These are phyloP conservation scores for Oenanthe melanoleuca DNA, from an alignment of 2,113 vertebrate genomes.

Conservation along the genomic window DNA sequence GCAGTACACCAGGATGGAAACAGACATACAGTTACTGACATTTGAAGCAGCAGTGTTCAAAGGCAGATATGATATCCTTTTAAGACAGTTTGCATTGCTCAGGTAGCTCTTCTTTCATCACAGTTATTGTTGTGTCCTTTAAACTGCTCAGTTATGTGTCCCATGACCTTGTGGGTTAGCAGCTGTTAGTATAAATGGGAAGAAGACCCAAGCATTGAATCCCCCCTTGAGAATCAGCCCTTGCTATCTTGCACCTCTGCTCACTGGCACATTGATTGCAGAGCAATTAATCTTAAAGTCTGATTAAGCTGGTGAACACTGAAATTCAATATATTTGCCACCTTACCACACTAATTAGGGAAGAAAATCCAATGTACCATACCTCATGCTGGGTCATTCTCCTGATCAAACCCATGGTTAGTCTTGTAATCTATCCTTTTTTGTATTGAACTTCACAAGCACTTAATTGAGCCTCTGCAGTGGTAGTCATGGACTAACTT, in stretches of 20 bases:
- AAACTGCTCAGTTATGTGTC: background rate
- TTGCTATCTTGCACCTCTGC: background rate
- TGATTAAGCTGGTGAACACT: background rate
- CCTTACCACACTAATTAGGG: background rate
- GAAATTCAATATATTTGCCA: background rate
- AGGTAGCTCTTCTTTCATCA: background rate
- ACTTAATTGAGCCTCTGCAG: background rate
- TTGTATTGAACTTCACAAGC: background rate
- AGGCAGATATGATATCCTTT: background rate
- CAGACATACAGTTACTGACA: background rate
- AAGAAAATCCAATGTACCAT: background rate
- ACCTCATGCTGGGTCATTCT: background rate
- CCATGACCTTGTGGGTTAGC: background rate
- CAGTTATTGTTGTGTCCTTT: background rate
- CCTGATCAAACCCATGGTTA: background rate
- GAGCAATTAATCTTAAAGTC: background rate
- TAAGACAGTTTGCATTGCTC: background rate
- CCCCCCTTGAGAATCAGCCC: background rate
- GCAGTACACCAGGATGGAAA: background rate
- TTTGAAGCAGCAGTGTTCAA: background rate
- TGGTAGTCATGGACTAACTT: background rate
- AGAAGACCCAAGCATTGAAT: background rate
- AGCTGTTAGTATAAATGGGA: background rate
- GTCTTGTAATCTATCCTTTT: background rate
- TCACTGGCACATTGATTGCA: background rate